Evolutionary conservation across 2,888 invertebrate genomes (phyloP).

Genomic region (Thera obeliscata): DNA sequence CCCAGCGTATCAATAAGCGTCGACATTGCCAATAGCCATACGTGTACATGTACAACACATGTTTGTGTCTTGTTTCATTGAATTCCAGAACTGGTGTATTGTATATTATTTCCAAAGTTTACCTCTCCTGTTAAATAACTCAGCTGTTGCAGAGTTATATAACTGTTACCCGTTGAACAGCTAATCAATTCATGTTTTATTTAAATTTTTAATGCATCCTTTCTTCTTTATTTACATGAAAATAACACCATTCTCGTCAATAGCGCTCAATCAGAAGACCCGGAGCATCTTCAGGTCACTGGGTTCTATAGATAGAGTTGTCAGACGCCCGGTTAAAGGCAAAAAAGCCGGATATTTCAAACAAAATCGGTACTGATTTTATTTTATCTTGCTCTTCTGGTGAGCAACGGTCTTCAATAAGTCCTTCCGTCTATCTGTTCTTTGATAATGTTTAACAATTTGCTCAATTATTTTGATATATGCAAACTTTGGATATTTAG

Average conservation of each 20-base stretch:
- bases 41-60: conserved; percentile 6
- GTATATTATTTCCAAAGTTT: background rate
- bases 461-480: no score
- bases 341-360: conserved; percentile 4
- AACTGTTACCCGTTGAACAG: background rate
- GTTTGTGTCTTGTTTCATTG: conserved; percentile 26
- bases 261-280: conserved; percentile 52
- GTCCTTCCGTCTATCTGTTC: no score
- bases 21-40: conserved; percentile 25
- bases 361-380: no score
- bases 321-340: background rate
- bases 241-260: conserved; percentile 50
- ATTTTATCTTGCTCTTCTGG: no score
- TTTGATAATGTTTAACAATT: no score
- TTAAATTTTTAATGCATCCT: conserved; percentile 1
- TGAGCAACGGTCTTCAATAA: no score
- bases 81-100: conserved; percentile 3
- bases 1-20: conserved; percentile 19
- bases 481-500: no score
- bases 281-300: conserved; percentile 52
- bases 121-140: no score
- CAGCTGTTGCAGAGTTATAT: background rate
- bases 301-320: conserved; percentile 41
- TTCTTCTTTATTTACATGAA: conserved; percentile 28
- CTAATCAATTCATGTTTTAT: conserved; percentile 5